phyloP scores from a whole-genome alignment of 2,797 vertebrate genomes.

The Mormyrus proboscirostris region DNA sequence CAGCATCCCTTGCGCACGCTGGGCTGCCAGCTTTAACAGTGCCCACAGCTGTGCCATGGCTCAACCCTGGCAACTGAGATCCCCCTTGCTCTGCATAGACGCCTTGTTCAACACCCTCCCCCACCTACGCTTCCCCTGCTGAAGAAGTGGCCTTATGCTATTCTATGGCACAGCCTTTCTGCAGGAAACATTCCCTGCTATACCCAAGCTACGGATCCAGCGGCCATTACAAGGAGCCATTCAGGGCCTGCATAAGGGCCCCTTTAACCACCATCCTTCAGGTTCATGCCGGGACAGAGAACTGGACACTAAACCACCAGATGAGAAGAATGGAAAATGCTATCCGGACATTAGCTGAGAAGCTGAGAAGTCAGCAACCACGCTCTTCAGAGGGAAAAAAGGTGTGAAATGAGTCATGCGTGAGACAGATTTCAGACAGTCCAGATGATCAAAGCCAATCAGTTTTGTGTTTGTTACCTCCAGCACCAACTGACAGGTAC shows the following conservation, averaged over 20 bases:
- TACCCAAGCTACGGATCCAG: neutral
- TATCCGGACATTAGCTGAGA: neutral
- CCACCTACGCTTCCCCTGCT: neutral
- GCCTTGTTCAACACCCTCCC: constrained; percentile 4
- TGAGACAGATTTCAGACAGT: neutral
- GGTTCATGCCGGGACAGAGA: neutral
- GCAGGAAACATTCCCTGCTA: neutral
- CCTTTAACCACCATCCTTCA: neutral
- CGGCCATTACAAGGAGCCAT: neutral
- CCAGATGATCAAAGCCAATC: neutral
- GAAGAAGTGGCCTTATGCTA: neutral
- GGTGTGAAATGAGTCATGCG: neutral
- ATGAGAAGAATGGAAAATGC: neutral
- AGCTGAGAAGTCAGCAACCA: neutral
- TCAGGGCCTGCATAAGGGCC: neutral
- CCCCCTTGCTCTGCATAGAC: neutral
- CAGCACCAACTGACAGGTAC: neutral
- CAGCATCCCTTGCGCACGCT: neutral
- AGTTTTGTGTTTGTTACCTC: neutral
- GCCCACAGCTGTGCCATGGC: constrained; percentile 2
- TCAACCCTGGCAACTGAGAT: neutral
- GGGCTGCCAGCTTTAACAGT: constrained; percentile 3
- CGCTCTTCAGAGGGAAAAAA: neutral
- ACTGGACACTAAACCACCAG: neutral
- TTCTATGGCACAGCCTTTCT: neutral